A percentile compares a stretch with the other conserved stretches of the same genome.
These are phyloP conservation scores for Nomada fabriciana DNA, from an alignment of 2,888 invertebrate genomes.

Conservation along the genomic window DNA sequence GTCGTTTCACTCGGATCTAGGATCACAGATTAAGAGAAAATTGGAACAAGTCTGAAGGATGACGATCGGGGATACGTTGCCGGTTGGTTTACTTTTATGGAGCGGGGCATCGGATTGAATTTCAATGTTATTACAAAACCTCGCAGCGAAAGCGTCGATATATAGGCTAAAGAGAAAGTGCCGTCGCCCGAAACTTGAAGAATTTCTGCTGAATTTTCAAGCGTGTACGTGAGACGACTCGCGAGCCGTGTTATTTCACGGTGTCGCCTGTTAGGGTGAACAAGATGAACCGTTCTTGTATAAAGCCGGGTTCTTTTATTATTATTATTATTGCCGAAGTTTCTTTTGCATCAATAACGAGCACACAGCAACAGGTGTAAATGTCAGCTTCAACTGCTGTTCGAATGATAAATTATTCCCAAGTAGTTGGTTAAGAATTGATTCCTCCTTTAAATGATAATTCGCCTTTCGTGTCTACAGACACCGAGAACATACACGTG, in stretches of 20 bases:
- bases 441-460: not conserved
- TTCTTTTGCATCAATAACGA: too few relatives aligned
- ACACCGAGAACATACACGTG: not conserved
- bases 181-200: constrained; percentile 44
- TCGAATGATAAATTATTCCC: too few relatives aligned
- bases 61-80: constrained; percentile 51
- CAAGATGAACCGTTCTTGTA: constrained; percentile 17
- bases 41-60: constrained; percentile 60
- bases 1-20: constrained; percentile 40
- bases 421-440: too few relatives aligned
- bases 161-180: not conserved
- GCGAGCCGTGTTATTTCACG: constrained; percentile 50
- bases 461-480: not conserved
- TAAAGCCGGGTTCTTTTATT: too few relatives aligned
- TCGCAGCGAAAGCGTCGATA: constrained; percentile 17
- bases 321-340: too few relatives aligned
- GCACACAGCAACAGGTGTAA: too few relatives aligned
- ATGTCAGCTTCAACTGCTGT: too few relatives aligned
- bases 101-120: constrained; percentile 64
- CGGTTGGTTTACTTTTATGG: constrained; percentile 63
- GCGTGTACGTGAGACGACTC: constrained; percentile 54
- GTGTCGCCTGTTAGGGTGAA: constrained; percentile 1
- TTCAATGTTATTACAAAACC: constrained; percentile 68
- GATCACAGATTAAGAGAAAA: constrained; percentile 66
- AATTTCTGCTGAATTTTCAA: constrained; percentile 66